A percentile compares a stretch with the other conserved stretches of the same genome.
Evolutionary conservation across 2,888 invertebrate species (phyloP).

Genomic region (Mamestra brassicae): DNA sequence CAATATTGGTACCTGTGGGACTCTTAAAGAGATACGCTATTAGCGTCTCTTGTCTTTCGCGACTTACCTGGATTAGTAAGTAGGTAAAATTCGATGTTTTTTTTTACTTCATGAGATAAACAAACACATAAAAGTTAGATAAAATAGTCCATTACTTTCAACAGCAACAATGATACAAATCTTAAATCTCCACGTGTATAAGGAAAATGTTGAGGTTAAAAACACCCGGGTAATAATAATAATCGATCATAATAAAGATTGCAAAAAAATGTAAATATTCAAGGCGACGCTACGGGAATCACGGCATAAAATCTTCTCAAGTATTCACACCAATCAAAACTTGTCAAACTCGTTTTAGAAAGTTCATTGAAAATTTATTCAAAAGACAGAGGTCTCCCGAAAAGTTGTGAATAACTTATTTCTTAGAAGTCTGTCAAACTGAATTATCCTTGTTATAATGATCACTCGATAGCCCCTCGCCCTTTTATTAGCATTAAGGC

Average conservation of each 20-base stretch:
- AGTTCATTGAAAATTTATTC: conserved; percentile 86
- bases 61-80: neutral
- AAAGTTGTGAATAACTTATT: conserved; percentile 83
- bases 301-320: conserved; percentile 70
- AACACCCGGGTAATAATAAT: conserved; percentile 34
- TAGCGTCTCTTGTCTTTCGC: neutral
- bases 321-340: conserved; percentile 85
- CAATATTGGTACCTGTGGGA: conserved; percentile 1
- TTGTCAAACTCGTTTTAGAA: conserved; percentile 84
- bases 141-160: conserved; percentile 11
- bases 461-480: conserved; percentile 70
- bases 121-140: conserved; percentile 17
- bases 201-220: conserved; percentile 6
- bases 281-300: conserved; percentile 56
- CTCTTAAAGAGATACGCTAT: neutral
- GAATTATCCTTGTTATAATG: conserved; percentile 83
- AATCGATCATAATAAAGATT: conserved; percentile 55
- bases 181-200: neutral
- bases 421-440: conserved; percentile 83
- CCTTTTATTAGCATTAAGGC: conserved; percentile 69
- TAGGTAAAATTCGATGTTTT: conserved; percentile 2
- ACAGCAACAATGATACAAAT: neutral
- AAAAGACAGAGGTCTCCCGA: conserved; percentile 82
- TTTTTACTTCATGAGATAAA: conserved; percentile 8
- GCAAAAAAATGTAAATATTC: conserved; percentile 62